Evolutionary conservation across 1,140 invertebrate genomes (phyloP), one percentile per base, ranked within the genome.

Genomic region (Ridgeia piscesae): DNA sequence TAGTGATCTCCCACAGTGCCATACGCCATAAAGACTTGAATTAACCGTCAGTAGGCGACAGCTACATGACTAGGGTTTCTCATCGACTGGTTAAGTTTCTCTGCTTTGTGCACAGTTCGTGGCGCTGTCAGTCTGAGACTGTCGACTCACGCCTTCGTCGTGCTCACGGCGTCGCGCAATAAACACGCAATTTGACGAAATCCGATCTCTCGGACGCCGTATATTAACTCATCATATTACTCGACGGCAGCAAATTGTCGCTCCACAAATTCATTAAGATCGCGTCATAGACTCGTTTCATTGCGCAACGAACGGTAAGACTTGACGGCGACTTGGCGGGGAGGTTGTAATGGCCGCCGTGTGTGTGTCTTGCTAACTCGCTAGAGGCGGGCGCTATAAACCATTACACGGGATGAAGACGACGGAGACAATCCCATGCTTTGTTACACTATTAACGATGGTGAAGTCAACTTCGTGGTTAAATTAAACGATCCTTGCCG

Each of bases 181-280:
- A 77, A 77, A 77, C 58, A 77, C 58, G 58, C 58, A 77, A 77
- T 77, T 77, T 77, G 58, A 77, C 58, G 58, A 77, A 77, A 77
- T 77, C 58, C 17, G 58, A 77, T 77, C 58, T 77, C 27, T 17
- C 17, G 17, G 58, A 77, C 58, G 14, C 27, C 58, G 17, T 77
- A 77, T 77, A 77, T 77, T 77, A 77, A 77, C 58, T 77, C 58
- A 77, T 77, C 58, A 21, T 27, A 21, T 77, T 77, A 77, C 58
- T 21, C 17, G 58, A 31, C 58, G 58, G 27, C 58, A 77, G 17
- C 58, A 77, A 77, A 77, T 77, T 77, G 58, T 77, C 11, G 58
- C 58, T 77, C 17, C 58, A 77, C 58, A 77, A 77, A 77, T 77
- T 77, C 58, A 77, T 77, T 77, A 77, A 77, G 4, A 77, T 21